A percentile compares a stretch with the other conserved stretches of the same genome.
These are phyloP conservation scores for Palaemon carinicauda DNA, from an alignment of 1,140 invertebrate genomes.

Conservation along the genomic window DNA sequence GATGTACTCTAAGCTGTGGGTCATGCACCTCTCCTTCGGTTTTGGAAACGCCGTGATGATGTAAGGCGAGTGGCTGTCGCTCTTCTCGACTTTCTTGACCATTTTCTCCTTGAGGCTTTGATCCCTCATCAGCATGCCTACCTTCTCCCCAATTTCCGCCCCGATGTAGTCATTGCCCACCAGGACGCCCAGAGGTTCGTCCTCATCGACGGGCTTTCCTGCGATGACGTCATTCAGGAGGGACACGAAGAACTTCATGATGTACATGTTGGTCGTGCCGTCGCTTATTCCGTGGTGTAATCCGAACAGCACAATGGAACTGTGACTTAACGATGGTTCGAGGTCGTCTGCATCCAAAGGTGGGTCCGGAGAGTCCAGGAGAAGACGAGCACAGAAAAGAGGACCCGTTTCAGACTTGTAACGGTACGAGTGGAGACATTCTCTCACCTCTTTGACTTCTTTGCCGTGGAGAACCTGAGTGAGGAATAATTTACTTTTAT, in stretches of 20 bases:
- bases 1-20: neutral
- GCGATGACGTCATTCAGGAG: conserved; percentile 13
- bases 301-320: neutral
- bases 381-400: conserved; percentile 6
- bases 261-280: conserved; percentile 16
- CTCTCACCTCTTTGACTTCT: neutral
- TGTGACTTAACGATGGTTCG: neutral
- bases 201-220: neutral
- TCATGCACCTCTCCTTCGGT: neutral
- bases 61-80: neutral
- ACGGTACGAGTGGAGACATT: neutral
- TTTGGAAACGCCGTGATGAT: neutral
- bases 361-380: neutral
- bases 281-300: conserved; percentile 26
- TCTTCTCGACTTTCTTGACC: neutral
- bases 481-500: no score
- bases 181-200: neutral
- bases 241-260: neutral
- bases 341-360: neutral
- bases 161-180: neutral
- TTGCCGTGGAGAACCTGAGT: neutral
- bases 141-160: neutral
- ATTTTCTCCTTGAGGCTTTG: neutral
- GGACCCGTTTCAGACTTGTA: neutral
- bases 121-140: neutral